A percentile compares a stretch with the other conserved stretches of the same genome.
These are phyloP conservation scores for Crossaster papposus DNA, from an alignment of 53 echinoderm and acorn worm species.

Conservation along the genomic window DNA sequence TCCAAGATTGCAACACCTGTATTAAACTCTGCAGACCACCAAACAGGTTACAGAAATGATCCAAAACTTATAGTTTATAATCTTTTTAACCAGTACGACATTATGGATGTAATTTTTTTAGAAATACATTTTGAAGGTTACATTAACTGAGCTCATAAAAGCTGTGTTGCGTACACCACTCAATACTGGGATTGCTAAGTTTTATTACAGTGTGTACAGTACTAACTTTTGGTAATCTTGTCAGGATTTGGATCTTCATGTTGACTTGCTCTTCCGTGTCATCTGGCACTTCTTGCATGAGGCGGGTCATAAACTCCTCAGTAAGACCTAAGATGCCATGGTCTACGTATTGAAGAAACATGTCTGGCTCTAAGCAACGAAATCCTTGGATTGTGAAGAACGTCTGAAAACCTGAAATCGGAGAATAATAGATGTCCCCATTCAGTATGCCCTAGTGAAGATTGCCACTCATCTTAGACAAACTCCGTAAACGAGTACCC, in stretches of 20 bases:
- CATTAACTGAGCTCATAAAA: too few species aligned
- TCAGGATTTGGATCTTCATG: conserved; percentile 76
- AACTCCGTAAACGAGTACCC: too few species aligned
- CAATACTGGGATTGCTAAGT: neutral
- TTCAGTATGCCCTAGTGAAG: too few species aligned
- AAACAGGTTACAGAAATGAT: neutral
- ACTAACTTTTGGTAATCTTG: conserved; percentile 73
- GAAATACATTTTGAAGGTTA: too few species aligned
- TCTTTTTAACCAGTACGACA: too few species aligned
- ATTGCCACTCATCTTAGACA: too few species aligned
- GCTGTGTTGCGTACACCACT: neutral
- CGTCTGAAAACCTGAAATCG: conserved; percentile 71
- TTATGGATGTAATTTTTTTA: too few species aligned
- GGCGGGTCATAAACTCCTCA: conserved; percentile 67
- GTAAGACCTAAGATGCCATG: conserved; percentile 76
- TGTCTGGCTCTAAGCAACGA: conserved; percentile 74
- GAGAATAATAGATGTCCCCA: neutral
- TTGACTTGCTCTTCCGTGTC: conserved; percentile 65
- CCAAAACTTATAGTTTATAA: neutral
- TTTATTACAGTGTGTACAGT: neutral
- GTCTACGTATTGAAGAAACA: conserved; percentile 86
- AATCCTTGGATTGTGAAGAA: conserved; percentile 78
- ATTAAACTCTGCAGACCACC: conserved; percentile 23
- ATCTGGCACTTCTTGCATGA: conserved; percentile 78
- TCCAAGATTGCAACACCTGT: conserved; percentile 59